Conservation (phyloP, 2,797 vertebrate genomes). For the Sardinella longiceps region DNA sequence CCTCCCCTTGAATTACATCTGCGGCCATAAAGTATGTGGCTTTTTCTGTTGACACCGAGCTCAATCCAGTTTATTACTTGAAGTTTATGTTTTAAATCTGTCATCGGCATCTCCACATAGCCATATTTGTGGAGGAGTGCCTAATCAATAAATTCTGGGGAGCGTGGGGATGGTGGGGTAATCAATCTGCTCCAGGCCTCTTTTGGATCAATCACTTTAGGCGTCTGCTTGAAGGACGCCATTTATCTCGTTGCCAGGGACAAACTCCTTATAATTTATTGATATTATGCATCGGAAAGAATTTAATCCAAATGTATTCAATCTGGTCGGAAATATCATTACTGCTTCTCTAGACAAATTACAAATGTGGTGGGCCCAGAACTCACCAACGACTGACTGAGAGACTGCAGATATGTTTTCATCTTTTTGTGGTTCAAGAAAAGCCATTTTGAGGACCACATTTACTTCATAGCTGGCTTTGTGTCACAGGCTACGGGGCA, state of each 20-base stretch:
- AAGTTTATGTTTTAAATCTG: conserved; percentile 52
- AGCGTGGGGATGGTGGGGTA: conserved; percentile 40
- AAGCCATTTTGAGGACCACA: not conserved
- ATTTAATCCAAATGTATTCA: conserved; percentile 8
- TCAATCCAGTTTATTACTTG: conserved; percentile 50
- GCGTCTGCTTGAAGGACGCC: conserved; percentile 35
- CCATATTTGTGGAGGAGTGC: conserved; percentile 24
- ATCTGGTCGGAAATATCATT: not conserved
- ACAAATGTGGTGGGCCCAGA: not conserved
- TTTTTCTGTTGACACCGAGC: conserved; percentile 39
- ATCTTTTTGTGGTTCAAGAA: not conserved
- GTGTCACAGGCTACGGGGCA: not conserved
- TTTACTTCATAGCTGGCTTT: not conserved
- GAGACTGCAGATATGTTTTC: not conserved
- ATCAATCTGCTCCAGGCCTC: conserved; percentile 40
- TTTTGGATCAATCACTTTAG: conserved; percentile 33
- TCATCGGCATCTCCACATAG: conserved; percentile 44
- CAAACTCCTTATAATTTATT: conserved; percentile 10
- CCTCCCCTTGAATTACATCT: conserved; percentile 4
- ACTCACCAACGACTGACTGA: not conserved
- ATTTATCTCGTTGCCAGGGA: not conserved
- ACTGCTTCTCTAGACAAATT: not conserved
- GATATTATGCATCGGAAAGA: conserved; percentile 11
- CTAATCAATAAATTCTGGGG: conserved; percentile 48
- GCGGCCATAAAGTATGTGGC: conserved; percentile 33